Evolutionary conservation across 2,797 vertebrate genomes (phyloP), one percentile per base, ranked within the genome.

Genomic region (Dallia pectoralis): DNA sequence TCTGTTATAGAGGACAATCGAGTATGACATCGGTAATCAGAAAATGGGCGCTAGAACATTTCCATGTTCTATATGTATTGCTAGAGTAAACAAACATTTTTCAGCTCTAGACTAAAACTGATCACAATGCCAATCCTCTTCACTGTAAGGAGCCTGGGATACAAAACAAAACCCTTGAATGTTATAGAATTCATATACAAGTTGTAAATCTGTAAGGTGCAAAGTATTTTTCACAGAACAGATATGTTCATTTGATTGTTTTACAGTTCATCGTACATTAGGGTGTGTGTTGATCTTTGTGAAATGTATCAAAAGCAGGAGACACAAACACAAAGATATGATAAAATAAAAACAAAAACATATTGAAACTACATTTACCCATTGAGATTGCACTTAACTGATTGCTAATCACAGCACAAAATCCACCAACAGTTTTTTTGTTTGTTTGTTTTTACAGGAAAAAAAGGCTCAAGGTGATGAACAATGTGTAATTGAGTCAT

Each of bases 361-460:
- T 86, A 88, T 79, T 85, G 78, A 91, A 91, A 90, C 88, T 84
- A 88, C 84, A 87, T 87, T 89, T 83, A 90, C 86, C 87, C 84
- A 85, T 90, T 85, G 87, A 92, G 89, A 93, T 92, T 93, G 89
- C 91, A 93, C 91, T 91, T 92, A 87, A 92, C 91, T 91, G 92
- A 92, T 94, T 92, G 89, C 91, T 90, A 89, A 92, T 93, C 90
- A 92, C 91, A 92, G 90, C 91, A 92, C 87, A 84, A 87, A 92
- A 91, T 87, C 87, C 86, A 91, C 88, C 86, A 87, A 86, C 84
- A 69, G 86, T 40, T 36, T 44, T 44, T 44, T 44, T 44, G 40
- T 44, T 44, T 44, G 6, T 44, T 44, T 40, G 40, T 40, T 74
- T 79, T 70, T 80, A 76, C 51, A 29, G 78, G 82, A 71, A 77